Base-by-base conservation (phyloP, 2,113 vertebrate species). In the Zosterops pallidus region DNA sequence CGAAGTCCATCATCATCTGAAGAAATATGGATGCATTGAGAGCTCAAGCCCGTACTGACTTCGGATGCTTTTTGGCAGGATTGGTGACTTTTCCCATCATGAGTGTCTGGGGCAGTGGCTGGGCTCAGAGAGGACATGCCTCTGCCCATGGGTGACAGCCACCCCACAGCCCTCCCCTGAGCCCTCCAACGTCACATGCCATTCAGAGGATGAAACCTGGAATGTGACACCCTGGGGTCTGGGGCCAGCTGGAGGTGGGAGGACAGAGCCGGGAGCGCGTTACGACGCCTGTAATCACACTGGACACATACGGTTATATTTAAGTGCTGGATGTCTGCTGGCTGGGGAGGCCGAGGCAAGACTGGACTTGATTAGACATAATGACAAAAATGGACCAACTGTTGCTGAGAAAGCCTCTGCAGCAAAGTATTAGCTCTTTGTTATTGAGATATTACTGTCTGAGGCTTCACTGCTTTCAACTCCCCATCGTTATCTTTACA, bases 341-440 rank as follows among this genome's bases (percentile, higher is more conserved):
- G 90, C 94, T 94, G 92, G 90, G 89, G 75, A 86, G 92, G 82
- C 83, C 25, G 63, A 95, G 94, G 88, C 96, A 97, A 97, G 96
- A 96, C 96, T 97, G 95, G 96, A 94, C 96, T 97, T 97, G 96
- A 96, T 96, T 94, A 96, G 95, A 87, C n/a, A 2, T 91, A 96
- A 95, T 95, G 93, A 97, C 92, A 94, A 97, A 97, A 97, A 97
- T 95, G 94, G 95, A 96, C 91, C 95, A 97, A 96, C 94, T 89
- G 90, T 95, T 92, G 93, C 90, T 93, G 93, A 92, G 85, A 96
- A 91, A 94, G 95, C 65, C 92, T 97, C 89, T 83, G 88, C 85
- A 95, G 65, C 70, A 63, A 83, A 89, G 85, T 68, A 90, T 88
- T 56, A 86, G 71, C 55, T 91, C 94, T 94, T 95, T 92, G 95